Base-by-base conservation (phyloP, 2,113 vertebrate genomes). In the Eulemur macaco region DNA sequence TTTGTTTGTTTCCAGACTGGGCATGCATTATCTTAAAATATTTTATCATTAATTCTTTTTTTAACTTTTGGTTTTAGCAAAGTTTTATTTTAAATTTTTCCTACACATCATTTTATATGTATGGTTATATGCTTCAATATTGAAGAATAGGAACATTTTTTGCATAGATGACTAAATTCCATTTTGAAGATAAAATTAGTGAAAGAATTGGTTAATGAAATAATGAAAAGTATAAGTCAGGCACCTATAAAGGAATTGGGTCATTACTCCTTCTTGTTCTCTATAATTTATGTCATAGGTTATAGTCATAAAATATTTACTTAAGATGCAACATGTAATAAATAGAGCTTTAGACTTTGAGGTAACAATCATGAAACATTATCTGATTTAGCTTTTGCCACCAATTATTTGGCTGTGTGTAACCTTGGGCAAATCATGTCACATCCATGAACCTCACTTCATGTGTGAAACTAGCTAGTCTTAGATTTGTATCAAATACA, bases 221-320 rank as follows among this genome's bases (percentile, higher is more conserved):
- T 78, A 83, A 56, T 74, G 27, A 78, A 60, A 78, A 15, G 10
- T 42, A 42, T 68, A 63, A 60, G 39, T 91, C 74, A 93, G 83
- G 20, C 42, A 89, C 56, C 52, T 45, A 0, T 58, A 29, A 92
- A 92, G 34, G 47, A 71, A 87, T 45, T 60, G 23, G 3, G 5
- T 73, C 68, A 66, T 85, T 68, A n/a, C 4, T 73, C 25, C 66
- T 78, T 86, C 21, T 93, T 74, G 0, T 71, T 94, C 50, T 88
- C 63, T 39, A 39, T 39, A 39, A 39, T 39, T 39, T 39, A 39
- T 39, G 39, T 39, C 39, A 39, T 39, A 58, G 20, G 64, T 77
- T 94, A n/a, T 45, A 66, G 71, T 64, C 45, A 88, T 94, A 94
- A 94, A 95, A 80, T 86, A 89, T 34, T 47, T 39, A 2, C 31